These are phyloP conservation scores for Plecotus auritus DNA, from an alignment of 2,113 vertebrate species.

Conservation along the genomic window DNA sequence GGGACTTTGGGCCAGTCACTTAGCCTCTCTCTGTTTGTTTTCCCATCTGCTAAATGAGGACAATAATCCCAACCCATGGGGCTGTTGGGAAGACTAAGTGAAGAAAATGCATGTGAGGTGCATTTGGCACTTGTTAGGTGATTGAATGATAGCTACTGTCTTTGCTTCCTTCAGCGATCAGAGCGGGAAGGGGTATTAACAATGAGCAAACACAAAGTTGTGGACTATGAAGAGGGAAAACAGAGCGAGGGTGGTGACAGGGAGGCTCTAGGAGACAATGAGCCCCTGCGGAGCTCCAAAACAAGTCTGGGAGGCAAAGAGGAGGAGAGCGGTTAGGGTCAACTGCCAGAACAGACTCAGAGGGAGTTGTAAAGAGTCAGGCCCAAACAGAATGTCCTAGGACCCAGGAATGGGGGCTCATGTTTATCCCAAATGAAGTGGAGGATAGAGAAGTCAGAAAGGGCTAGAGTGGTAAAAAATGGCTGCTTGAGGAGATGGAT, in stretches of 20 bases:
- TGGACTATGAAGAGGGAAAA: neutral
- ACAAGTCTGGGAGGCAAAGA: neutral
- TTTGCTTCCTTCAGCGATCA: neutral
- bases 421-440: neutral
- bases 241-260: neutral
- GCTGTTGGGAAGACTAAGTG: neutral
- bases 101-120: neutral
- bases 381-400: neutral
- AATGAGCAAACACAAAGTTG: neutral
- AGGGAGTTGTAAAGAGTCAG: neutral
- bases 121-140: neutral
- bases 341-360: neutral
- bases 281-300: neutral
- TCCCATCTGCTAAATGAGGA: neutral
- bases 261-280: neutral
- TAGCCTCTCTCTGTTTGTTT: neutral
- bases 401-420: neutral
- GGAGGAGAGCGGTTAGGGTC: neutral
- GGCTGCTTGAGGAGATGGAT: neutral
- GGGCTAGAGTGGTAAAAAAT: neutral
- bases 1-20: neutral
- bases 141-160: neutral
- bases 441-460: neutral
- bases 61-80: neutral
- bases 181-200: neutral